Evolutionary conservation across 1,140 invertebrate genomes (phyloP).

Genomic region (Calephelis virginiensis): DNA sequence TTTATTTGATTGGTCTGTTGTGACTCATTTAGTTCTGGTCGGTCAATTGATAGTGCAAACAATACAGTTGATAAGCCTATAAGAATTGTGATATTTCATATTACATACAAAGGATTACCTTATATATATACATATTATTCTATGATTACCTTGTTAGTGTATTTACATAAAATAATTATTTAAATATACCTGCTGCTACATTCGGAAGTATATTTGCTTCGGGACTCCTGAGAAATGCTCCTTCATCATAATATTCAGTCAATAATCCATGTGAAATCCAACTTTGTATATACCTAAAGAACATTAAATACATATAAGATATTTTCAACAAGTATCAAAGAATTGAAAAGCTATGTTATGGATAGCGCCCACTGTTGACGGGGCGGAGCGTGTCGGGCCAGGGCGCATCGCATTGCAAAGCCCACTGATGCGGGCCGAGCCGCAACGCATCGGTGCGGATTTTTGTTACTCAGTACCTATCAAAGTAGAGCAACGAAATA

Average conservation of each 20-base stretch:
- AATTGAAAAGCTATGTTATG: not conserved
- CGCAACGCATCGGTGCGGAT: no score
- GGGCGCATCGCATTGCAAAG: no score
- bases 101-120: not conserved
- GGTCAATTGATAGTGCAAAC: constrained; percentile 94
- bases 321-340: not conserved
- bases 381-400: no score
- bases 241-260: constrained; percentile 89
- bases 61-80: constrained; percentile 90
- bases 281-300: constrained; percentile 83
- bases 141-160: not conserved
- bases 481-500: no score
- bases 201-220: constrained; percentile 88
- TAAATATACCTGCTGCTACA: constrained; percentile 86
- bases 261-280: constrained; percentile 85
- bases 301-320: not conserved
- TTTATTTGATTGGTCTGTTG: constrained; percentile 62
- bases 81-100: constrained; percentile 32
- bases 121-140: no score
- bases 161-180: constrained; percentile 8
- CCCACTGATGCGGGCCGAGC: no score
- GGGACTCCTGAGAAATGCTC: constrained; percentile 88
- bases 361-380: no score
- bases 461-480: no score
- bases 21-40: constrained; percentile 86